These are phyloP conservation scores for Benthosema pterotum DNA, from an alignment of 2,797 vertebrate species.

Conservation along the genomic window DNA sequence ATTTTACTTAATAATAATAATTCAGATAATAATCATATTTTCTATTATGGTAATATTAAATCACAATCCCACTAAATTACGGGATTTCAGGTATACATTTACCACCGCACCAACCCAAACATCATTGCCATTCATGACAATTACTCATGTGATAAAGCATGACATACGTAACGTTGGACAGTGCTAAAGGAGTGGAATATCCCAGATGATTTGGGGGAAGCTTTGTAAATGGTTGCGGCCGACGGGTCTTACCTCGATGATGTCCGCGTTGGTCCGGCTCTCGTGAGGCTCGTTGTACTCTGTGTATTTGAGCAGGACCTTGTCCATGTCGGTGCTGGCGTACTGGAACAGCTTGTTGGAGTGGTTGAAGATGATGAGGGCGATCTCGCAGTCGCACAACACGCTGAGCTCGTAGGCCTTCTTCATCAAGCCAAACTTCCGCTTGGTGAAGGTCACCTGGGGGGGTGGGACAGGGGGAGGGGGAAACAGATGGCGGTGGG, in stretches of 20 bases:
- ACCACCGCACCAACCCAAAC: too few relatives aligned
- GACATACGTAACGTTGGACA: too few relatives aligned
- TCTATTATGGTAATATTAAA: too few relatives aligned
- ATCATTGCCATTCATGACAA: too few relatives aligned
- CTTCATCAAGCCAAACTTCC: constrained; percentile 97
- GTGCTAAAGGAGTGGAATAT: too few relatives aligned
- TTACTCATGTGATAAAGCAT: too few relatives aligned
- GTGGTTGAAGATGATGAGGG: constrained; percentile 98
- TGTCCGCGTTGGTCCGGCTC: constrained; percentile 96
- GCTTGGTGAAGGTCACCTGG: constrained; percentile 94
- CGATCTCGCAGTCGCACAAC: constrained; percentile 95
- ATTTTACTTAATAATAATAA: too few relatives aligned
- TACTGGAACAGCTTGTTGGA: constrained; percentile 98
- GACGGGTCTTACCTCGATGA: constrained; percentile 91
- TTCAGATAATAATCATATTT: too few relatives aligned
- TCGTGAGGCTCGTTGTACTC: constrained; percentile 96
- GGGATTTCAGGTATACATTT: too few relatives aligned
- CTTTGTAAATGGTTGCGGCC: constrained; percentile 9
- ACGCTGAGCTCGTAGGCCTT: constrained; percentile 96
- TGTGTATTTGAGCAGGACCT: constrained; percentile 95
- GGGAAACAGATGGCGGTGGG: not conserved
- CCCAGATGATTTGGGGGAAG: constrained; percentile 4
- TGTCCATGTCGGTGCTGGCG: constrained; percentile 97
- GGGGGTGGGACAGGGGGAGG: not conserved
- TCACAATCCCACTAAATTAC: too few relatives aligned